phyloP scores from a whole-genome alignment of 2,888 invertebrate genomes.

The Apamea sordens region DNA sequence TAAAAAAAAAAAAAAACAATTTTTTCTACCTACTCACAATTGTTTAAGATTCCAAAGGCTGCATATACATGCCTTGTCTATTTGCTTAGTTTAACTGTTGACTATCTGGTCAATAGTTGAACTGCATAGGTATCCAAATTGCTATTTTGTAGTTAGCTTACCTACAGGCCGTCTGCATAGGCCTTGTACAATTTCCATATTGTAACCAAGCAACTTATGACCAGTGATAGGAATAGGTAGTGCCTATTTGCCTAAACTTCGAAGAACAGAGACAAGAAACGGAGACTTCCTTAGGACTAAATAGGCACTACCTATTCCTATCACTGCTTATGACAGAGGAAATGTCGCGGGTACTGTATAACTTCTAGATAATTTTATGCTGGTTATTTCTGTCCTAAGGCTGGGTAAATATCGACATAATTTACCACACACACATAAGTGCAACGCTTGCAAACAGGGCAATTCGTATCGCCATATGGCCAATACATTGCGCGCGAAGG shows the following conservation, averaged over 20 bases:
- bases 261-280: too few species aligned
- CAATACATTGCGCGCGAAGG: slow-evolving; percentile 21
- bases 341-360: not conserved
- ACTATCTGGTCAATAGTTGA: not conserved
- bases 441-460: slow-evolving; percentile 9
- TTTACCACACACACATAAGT: not conserved
- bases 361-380: not conserved
- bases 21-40: not conserved
- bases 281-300: too few species aligned
- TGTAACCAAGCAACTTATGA: not conserved
- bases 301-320: too few species aligned
- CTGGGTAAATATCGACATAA: slow-evolving; percentile 1
- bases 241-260: too few species aligned
- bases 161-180: not conserved
- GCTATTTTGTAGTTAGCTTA: not conserved
- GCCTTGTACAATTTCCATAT: not conserved
- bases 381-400: not conserved
- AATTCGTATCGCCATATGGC: slow-evolving; percentile 49
- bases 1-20: too few species aligned
- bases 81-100: not conserved
- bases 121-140: not conserved
- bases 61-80: not conserved
- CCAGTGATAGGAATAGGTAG: too few species aligned
- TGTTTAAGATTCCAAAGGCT: not conserved
- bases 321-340: not conserved